These are phyloP conservation scores for Laterallus jamaicensis DNA, from an alignment of 2,113 vertebrate genomes.

Conservation along the genomic window DNA sequence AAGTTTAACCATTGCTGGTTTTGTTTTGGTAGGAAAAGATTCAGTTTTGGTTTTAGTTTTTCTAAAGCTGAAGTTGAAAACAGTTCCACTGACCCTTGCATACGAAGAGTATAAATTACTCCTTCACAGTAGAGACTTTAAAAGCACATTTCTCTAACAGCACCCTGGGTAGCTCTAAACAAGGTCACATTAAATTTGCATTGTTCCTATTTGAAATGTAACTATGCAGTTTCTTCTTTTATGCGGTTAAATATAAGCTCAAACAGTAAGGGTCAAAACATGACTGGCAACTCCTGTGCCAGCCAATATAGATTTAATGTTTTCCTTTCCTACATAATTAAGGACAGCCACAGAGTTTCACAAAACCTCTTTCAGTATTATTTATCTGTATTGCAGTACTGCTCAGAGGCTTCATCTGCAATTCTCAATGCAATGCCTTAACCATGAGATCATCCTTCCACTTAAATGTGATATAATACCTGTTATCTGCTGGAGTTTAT, in stretches of 20 bases:
- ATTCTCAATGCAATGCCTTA: not conserved
- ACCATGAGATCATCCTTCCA: not conserved
- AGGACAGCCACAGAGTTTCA: not conserved
- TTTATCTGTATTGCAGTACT: constrained; percentile 16
- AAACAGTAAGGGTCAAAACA: not conserved
- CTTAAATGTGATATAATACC: not conserved
- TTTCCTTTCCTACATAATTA: not conserved
- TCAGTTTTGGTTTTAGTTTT: not conserved
- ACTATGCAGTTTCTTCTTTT: constrained; percentile 3
- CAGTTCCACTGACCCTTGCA: not conserved
- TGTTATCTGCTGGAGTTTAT: not conserved
- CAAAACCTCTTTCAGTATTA: not conserved
- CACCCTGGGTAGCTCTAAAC: not conserved
- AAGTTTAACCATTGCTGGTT: not conserved
- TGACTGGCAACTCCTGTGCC: not conserved
- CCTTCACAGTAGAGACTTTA: not conserved
- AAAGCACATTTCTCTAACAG: not conserved
- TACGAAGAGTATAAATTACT: not conserved
- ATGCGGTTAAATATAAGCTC: not conserved
- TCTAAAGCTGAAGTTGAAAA: not conserved
- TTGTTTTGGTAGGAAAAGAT: not conserved
- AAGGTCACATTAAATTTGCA: constrained; percentile 60
- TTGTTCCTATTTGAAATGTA: constrained; percentile 38
- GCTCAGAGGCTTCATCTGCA: constrained; percentile 7
- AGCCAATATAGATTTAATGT: not conserved